Evolutionary conservation across 2,888 invertebrate species (phyloP), one percentile per base, ranked within the genome.

Genomic region (Altica lythri): DNA sequence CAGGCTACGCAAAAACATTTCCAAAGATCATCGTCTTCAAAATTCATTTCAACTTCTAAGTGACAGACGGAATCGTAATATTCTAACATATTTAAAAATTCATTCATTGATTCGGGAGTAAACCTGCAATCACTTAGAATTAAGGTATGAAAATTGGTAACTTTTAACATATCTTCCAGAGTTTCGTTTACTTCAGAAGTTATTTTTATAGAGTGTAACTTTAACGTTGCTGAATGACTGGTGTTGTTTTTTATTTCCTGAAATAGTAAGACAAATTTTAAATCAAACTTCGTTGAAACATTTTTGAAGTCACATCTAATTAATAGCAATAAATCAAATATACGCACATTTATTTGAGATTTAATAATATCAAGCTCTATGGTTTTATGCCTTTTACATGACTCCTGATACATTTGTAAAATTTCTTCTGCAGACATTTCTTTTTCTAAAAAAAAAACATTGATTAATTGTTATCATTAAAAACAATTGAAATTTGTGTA

Each of bases 141-240:
- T 18, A 75, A 57, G 9, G 67, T 71, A 43, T 67, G 68, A 56
- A 75, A 75, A 62, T 73, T 75, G n/a, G 68, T 57, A 14, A 74
- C 66, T 64, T 71, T 71, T 18, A 75, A 61, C 32, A 75, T 46
- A 51, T 72, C 72, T 56, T 75, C 75, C 4, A 75, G 53, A 4
- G 74, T 74, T 50, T 75, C 74, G 45, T 72, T 72, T 18, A 74
- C 73, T 57, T 75, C 75, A 51, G 63, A 63, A 10, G 73, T 72
- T 48, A 74, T 63, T 53, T 65, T 70, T 9, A 74, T 60, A 42
- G 66, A 65, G 17, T 67, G 59, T 52, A 75, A 60, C 56, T 71
- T 74, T 38, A 75, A 60, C 29, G 60, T 64, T 14, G 73, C 72
- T n/a, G 74, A 72, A 60, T 70, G 69, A 47, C 74, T 71, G 18